Evolutionary conservation across 2,888 invertebrate genomes (phyloP).

Genomic region (Ashinkailepas kermadecensis): DNA sequence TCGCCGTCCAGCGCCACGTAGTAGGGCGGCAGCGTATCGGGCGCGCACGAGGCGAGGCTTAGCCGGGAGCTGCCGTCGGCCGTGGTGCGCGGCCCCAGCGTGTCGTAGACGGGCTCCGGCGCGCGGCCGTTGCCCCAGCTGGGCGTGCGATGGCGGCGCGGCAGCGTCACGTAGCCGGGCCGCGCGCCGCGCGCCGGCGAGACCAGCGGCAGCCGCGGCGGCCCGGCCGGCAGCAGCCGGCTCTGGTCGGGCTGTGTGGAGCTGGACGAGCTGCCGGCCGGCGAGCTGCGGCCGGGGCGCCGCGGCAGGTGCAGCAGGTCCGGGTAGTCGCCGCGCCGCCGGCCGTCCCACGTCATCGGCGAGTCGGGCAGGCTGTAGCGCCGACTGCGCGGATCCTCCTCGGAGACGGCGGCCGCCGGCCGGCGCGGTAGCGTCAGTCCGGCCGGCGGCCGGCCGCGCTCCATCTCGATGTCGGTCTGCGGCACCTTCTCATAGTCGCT

Average conservation of each 20-base stretch:
- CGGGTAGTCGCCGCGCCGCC: conserved; percentile 35
- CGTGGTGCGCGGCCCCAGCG: conserved; percentile 81
- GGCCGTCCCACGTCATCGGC: conserved; percentile 19
- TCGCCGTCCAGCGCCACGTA: background rate
- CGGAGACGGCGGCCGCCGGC: background rate
- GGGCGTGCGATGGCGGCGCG: conserved; percentile 36
- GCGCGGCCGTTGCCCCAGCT: conserved; percentile 38
- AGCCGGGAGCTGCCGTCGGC: conserved; percentile 74
- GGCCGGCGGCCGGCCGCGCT: conserved; percentile 51
- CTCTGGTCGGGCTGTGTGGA: conserved; percentile 26
- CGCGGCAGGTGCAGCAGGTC: conserved; percentile 40
- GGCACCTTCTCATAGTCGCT: conserved; percentile 17
- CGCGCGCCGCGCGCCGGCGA: conserved; percentile 28
- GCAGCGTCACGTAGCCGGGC: conserved; percentile 37
- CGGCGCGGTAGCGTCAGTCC: background rate
- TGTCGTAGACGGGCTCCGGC: conserved; percentile 66
- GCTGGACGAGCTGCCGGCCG: conserved; percentile 16
- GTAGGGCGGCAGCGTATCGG: conserved; percentile 26
- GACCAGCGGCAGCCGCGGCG: conserved; percentile 26
- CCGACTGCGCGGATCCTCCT: background rate
- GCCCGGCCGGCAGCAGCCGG: conserved; percentile 26
- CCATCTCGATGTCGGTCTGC: conserved; percentile 19
- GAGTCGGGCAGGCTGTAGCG: conserved; percentile 36
- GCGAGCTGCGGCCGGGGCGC: conserved; percentile 11
- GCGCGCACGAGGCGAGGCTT: conserved; percentile 54